Evolutionary conservation across 2,113 vertebrate species (phyloP), one percentile per base, ranked within the genome.

Genomic region (Coregonus clupeaformis): DNA sequence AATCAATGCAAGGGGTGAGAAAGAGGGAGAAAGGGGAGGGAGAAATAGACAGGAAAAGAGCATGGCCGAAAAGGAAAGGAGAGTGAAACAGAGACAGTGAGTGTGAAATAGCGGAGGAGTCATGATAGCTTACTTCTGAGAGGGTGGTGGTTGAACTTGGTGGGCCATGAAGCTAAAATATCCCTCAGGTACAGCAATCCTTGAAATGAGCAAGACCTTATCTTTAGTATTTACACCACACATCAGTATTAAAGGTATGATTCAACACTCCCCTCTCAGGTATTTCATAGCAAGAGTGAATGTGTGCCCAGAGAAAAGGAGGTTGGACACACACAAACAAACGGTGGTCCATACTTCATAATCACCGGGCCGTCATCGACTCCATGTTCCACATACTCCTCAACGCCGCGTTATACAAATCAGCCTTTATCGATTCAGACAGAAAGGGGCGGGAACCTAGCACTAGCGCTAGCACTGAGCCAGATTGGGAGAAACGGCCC

Each of bases 351-450:
- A 69, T 68, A 62, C 45, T 55, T 71, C 71, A 77, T 86, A 80
- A 89, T 79, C 75, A 81, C 6, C 32, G 49, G 67, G 75, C 77
- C 60, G 25, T 77, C 81, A 77, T 29, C 42, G 77, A 80, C 60
- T 59, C 68, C 22, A 68, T 86, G 86, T 86, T 84, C 71, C 77
- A 84, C 81, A 81, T 64, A 66, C 68, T 68, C 70, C 74, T 72
- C 16, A 30, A 27, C 77, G 75, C 72, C 29, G 27, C 77, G 79
- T 76, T 52, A 77, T 80, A 85, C 83, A 87, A 87, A 91, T 91
- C 90, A 91, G 78, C 82, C 82, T 88, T 89, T 82, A 91, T 90
- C 72, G 82, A 89, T 86, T 83, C 78, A 70, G 87, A 90, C 91
- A 91, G 80, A 80, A 80, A 27, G 27, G 69, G 80, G 59, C 77